Conservation (phyloP, 92 coral and sea anemone species). For the Epizoanthus illoricatus region DNA sequence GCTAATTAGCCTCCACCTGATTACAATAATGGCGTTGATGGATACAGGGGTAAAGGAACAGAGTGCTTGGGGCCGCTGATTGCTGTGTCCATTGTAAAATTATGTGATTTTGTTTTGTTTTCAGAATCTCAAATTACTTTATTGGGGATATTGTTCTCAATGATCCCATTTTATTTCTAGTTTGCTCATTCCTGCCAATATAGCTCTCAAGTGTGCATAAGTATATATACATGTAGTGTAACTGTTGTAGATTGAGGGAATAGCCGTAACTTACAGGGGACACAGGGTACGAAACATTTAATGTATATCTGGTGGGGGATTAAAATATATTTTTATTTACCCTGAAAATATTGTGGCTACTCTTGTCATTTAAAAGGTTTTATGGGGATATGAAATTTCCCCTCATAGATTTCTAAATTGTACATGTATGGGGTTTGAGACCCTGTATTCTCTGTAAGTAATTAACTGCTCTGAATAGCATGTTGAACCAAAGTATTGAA, state of each 20-base stretch:
- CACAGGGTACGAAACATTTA: no score
- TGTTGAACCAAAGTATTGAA: no score
- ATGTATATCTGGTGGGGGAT: no score
- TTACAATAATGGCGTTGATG: conserved; percentile 12
- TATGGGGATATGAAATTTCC: no score
- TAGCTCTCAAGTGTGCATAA: not conserved
- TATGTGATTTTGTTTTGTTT: not conserved
- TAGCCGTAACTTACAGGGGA: no score
- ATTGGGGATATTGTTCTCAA: not conserved
- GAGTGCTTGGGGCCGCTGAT: conserved; percentile 6
- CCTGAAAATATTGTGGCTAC: not conserved
- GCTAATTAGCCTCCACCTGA: not conserved
- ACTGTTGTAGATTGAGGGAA: not conserved
- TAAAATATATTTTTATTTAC: not conserved
- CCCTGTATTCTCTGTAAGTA: no score
- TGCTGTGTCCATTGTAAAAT: not conserved
- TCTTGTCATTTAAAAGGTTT: no score
- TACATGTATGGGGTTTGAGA: no score
- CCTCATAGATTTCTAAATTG: no score
- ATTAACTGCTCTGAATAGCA: no score
- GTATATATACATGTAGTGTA: not conserved
- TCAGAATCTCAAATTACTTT: not conserved
- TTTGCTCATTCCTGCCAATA: conserved; percentile 29
- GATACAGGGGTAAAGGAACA: conserved; percentile 29
- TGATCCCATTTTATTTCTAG: not conserved